Evolutionary conservation across 2,888 invertebrate genomes (phyloP).

Genomic region (Oscheius onirici): DNA sequence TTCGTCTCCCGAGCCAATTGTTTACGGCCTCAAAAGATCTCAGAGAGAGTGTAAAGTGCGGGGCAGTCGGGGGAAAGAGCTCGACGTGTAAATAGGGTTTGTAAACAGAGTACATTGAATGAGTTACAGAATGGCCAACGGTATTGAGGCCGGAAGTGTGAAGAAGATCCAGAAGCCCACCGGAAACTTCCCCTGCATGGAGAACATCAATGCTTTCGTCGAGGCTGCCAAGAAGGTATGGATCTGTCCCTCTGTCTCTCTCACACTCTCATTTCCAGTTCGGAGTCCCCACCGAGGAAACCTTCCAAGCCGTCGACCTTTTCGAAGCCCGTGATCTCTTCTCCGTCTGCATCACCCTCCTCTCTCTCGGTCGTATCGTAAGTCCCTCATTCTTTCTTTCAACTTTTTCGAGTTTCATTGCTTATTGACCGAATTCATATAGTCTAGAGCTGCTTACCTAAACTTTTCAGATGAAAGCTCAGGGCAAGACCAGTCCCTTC

Average conservation of each 20-base stretch:
- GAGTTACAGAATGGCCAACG: constrained; percentile 82
- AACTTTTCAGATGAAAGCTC: constrained; percentile 25
- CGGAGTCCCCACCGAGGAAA: constrained; percentile 86
- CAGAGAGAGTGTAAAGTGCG: constrained; percentile 10
- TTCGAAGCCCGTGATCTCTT: constrained; percentile 96
- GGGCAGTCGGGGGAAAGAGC: not conserved
- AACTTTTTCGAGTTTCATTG: not conserved
- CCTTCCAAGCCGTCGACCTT: constrained; percentile 95
- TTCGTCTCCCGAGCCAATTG: not conserved
- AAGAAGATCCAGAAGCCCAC: constrained; percentile 90
- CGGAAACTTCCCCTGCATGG: constrained; percentile 98
- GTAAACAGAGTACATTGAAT: not conserved
- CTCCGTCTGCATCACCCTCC: constrained; percentile 78
- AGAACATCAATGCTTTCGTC: constrained; percentile 94
- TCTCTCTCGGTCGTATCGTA: constrained; percentile 67
- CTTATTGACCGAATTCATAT: not conserved
- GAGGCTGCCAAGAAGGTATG: constrained; percentile 80
- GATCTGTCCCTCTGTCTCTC: not conserved
- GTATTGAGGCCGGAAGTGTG: constrained; percentile 84
- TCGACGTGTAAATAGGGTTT: not conserved
- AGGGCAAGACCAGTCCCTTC: constrained; percentile 39
- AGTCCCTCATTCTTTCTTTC: constrained; percentile 32
- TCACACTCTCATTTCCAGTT: constrained; percentile 72
- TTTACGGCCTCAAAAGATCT: constrained; percentile 17
- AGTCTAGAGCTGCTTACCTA: not conserved